Percentiles rank a stretch among this genome's conserved stretches.
Evolutionary conservation across 2,888 invertebrate species (phyloP).

Genomic region (Lasioglossum villosulum): DNA sequence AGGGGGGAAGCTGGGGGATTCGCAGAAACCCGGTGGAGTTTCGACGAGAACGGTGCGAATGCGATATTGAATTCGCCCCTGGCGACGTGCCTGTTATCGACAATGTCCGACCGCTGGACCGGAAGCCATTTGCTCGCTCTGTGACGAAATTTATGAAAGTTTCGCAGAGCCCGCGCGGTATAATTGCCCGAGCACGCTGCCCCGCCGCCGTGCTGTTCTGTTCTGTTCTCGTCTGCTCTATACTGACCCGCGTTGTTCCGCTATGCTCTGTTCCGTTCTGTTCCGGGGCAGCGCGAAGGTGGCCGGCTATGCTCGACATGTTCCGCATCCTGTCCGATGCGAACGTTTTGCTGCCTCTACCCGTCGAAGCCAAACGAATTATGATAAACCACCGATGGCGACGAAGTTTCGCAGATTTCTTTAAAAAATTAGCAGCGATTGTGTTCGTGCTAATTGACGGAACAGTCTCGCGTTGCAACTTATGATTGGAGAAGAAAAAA

Average conservation of each 20-base stretch:
- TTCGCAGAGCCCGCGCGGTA: slow-evolving; percentile 67
- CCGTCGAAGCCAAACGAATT: background rate
- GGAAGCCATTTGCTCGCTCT: slow-evolving; percentile 81
- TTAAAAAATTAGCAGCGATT: too few species aligned
- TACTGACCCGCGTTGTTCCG: background rate
- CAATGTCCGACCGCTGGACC: slow-evolving; percentile 82
- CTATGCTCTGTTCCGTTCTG: slow-evolving; percentile 13
- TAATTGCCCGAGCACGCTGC: slow-evolving; percentile 65
- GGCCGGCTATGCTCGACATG: slow-evolving; percentile 22
- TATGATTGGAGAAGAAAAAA: too few species aligned
- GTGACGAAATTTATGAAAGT: slow-evolving; percentile 82
- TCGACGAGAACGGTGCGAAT: slow-evolving; percentile 74
- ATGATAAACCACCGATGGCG: background rate
- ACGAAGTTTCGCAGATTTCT: too few species aligned
- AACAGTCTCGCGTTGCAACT: too few species aligned
- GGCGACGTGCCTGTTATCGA: slow-evolving; percentile 81
- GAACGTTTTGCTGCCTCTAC: background rate
- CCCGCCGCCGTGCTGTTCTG: background rate
- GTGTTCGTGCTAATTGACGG: too few species aligned
- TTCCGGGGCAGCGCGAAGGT: slow-evolving; percentile 63
- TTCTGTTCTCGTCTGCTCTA: background rate
- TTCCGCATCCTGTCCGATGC: background rate
- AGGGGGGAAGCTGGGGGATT: slow-evolving; percentile 20
- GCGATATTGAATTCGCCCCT: slow-evolving; percentile 81
- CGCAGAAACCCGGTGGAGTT: slow-evolving; percentile 48